These are phyloP conservation scores for Nothura maculosa DNA, from an alignment of 2,797 vertebrate genomes.

Conservation along the genomic window DNA sequence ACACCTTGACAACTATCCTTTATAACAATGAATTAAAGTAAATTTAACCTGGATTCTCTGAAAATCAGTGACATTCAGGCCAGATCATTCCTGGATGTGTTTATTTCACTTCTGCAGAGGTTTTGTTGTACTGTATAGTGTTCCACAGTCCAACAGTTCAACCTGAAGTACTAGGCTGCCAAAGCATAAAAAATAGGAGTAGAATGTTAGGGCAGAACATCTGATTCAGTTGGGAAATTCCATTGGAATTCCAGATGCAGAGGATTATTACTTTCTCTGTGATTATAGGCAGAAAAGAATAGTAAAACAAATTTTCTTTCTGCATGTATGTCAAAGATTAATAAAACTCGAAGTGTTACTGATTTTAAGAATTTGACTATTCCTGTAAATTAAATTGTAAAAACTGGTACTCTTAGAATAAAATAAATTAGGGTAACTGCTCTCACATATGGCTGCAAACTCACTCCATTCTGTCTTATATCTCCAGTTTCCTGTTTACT, in stretches of 20 bases:
- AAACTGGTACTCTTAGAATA: not conserved
- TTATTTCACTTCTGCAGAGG: not conserved
- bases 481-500: slow-evolving; percentile 38
- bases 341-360: not conserved
- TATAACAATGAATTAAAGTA: not conserved
- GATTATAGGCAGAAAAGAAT: not conserved
- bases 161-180: not conserved
- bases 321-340: not conserved
- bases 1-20: not conserved
- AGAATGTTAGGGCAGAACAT: not conserved
- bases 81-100: not conserved
- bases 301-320: not conserved
- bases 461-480: not conserved
- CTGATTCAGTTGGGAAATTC: not conserved
- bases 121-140: not conserved
- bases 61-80: not conserved
- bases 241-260: not conserved
- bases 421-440: not conserved
- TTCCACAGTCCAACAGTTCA: not conserved
- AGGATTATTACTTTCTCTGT: not conserved
- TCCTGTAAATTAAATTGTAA: not conserved
- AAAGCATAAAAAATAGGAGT: not conserved
- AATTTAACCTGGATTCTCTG: not conserved
- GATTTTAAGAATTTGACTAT: not conserved
- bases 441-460: not conserved